phyloP scores from a whole-genome alignment of 2,113 vertebrate species.

The Epinephelus lanceolatus region DNA sequence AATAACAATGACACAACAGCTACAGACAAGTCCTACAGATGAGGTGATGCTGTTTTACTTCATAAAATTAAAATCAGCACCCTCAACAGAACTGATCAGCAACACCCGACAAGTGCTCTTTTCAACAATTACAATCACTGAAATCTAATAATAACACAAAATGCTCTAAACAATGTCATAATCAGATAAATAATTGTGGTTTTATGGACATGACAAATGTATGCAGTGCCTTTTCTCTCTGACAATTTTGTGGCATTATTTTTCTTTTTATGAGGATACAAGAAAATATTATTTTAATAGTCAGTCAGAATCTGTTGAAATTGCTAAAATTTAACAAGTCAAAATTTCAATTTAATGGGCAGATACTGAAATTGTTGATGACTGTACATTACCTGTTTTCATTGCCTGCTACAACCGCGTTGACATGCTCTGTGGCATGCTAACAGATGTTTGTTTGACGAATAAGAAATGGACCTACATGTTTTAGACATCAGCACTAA shows the following conservation, averaged over 20 bases:
- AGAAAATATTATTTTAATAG: neutral
- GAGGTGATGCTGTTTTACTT: neutral
- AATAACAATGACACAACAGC: conserved; percentile 8
- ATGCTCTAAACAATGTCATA: neutral
- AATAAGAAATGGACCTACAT: neutral
- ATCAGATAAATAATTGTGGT: neutral
- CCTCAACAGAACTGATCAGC: neutral
- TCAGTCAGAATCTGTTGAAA: neutral
- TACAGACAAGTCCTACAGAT: neutral
- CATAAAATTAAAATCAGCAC: no score
- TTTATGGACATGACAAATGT: no score
- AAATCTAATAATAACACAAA: no score
- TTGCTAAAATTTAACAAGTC: neutral
- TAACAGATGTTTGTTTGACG: neutral
- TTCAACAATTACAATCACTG: no score
- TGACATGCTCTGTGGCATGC: neutral
- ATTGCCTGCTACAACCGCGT: neutral
- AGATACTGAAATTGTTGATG: no score
- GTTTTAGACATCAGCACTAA: neutral
- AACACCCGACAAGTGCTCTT: no score
- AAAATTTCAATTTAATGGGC: neutral
- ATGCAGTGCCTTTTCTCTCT: no score
- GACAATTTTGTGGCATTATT: no score
- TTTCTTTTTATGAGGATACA: no score
- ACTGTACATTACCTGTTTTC: neutral